Conservation (phyloP, 2,888 invertebrate genomes). For the Allacma fusca region DNA sequence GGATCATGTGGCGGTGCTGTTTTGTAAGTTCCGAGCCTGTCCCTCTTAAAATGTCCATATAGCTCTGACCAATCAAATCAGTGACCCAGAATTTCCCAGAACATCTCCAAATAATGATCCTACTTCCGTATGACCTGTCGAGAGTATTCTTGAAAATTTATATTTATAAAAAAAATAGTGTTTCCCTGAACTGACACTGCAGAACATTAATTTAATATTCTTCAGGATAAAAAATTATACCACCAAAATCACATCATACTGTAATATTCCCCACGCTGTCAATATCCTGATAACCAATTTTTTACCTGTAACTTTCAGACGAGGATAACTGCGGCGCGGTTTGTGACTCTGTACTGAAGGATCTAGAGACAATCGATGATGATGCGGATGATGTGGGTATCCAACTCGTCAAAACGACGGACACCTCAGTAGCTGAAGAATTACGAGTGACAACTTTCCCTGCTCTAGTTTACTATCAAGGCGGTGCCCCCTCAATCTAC, state of each 20-base stretch:
- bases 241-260: too few species aligned
- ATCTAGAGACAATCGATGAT: slow-evolving; percentile 87
- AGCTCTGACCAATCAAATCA: neutral
- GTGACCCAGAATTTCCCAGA: too few species aligned
- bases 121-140: too few species aligned
- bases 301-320: slow-evolving; percentile 70
- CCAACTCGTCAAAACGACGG: slow-evolving; percentile 92
- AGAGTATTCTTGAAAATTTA: too few species aligned
- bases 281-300: neutral
- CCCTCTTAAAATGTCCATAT: neutral
- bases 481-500: slow-evolving; percentile 92
- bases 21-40: slow-evolving; percentile 82
- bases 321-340: slow-evolving; percentile 80
- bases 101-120: too few species aligned
- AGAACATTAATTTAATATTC: too few species aligned
- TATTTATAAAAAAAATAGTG: too few species aligned
- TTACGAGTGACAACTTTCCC: slow-evolving; percentile 92
- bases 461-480: slow-evolving; percentile 90
- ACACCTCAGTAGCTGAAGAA: slow-evolving; percentile 86
- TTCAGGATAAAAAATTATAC: too few species aligned
- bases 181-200: too few species aligned
- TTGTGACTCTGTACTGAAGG: slow-evolving; percentile 85
- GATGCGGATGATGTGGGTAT: slow-evolving; percentile 92
- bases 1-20: slow-evolving; percentile 90
- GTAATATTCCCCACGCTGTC: too few species aligned